Evolutionary conservation across 2,113 vertebrate genomes (phyloP).

Genomic region (Anolis carolinensis): DNA sequence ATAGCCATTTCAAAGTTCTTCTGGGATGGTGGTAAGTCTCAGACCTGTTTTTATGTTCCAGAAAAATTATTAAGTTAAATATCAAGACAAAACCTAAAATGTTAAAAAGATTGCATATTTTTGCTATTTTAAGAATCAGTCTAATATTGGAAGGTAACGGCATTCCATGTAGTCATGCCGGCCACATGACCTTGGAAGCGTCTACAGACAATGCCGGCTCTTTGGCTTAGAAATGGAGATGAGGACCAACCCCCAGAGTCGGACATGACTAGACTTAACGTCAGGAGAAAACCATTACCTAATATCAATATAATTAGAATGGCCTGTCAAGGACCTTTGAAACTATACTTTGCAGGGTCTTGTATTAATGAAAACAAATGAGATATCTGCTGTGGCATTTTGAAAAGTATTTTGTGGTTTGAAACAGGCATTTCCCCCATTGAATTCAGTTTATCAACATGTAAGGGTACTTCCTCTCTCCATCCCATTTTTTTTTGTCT

Average conservation of each 20-base stretch:
- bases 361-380: background rate
- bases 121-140: too few relatives aligned
- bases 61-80: background rate
- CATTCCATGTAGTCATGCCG: too few relatives aligned
- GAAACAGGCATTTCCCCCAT: background rate
- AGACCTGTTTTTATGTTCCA: background rate
- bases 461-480: background rate
- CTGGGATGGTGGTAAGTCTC: background rate
- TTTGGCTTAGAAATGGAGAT: too few relatives aligned
- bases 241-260: too few relatives aligned
- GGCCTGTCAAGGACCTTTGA: background rate
- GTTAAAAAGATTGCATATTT: too few relatives aligned
- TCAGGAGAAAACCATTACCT: too few relatives aligned
- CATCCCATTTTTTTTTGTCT: background rate
- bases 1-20: background rate
- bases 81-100: background rate
- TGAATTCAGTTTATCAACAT: background rate
- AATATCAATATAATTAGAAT: background rate
- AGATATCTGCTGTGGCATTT: background rate
- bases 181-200: too few relatives aligned
- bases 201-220: too few relatives aligned
- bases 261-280: too few relatives aligned
- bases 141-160: too few relatives aligned
- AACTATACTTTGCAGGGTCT: background rate
- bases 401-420: background rate